Conservation (phyloP, 2,113 vertebrate species). For the Saccopteryx bilineata region DNA sequence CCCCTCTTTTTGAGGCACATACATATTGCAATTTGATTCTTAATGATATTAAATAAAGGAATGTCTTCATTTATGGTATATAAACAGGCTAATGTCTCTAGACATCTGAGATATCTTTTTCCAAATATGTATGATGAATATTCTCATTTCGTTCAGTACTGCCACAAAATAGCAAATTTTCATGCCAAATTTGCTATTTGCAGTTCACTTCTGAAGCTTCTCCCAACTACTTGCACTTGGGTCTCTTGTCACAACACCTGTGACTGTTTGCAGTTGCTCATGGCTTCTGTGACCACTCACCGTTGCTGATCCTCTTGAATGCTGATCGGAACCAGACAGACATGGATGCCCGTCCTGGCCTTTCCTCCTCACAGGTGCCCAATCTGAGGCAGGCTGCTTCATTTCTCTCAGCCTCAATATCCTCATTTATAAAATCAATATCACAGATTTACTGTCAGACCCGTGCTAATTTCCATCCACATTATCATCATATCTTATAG, state of each 20-base stretch:
- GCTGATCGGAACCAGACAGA: not conserved
- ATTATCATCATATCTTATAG: not conserved
- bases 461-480: not conserved
- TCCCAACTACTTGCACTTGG: not conserved
- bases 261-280: not conserved
- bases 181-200: constrained; percentile 24
- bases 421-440: not conserved
- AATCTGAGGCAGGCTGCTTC: not conserved
- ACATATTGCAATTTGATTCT: constrained; percentile 45
- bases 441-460: not conserved
- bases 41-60: constrained; percentile 60
- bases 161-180: not conserved
- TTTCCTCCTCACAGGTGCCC: not conserved
- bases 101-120: constrained; percentile 59
- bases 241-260: not conserved
- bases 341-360: not conserved
- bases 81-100: constrained; percentile 62
- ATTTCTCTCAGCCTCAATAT: not conserved
- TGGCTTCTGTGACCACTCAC: not conserved
- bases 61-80: constrained; percentile 58
- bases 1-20: constrained; percentile 30
- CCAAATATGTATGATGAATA: constrained; percentile 66
- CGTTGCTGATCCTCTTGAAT: not conserved
- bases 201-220: not conserved
- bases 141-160: constrained; percentile 50